These are phyloP conservation scores for Synergus itoensis DNA, from an alignment of 2,888 invertebrate species.

Conservation along the genomic window DNA sequence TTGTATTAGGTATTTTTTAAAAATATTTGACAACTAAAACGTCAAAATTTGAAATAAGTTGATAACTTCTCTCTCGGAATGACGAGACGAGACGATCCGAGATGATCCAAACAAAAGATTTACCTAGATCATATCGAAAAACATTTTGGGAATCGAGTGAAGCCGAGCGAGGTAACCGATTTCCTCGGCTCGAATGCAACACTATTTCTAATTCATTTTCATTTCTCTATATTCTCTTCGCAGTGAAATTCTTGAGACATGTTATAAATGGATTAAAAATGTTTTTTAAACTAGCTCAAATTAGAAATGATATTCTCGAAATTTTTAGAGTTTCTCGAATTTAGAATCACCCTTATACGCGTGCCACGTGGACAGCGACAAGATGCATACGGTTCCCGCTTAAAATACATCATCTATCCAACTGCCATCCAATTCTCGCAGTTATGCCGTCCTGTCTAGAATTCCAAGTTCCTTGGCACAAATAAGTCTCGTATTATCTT, in stretches of 20 bases:
- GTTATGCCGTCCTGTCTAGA: neutral
- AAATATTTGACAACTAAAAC: too few species aligned
- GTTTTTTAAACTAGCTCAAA: neutral
- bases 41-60: too few species aligned
- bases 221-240: too few species aligned
- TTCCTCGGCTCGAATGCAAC: too few species aligned
- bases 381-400: slow-evolving; percentile 44
- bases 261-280: neutral
- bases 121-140: too few species aligned
- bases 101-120: too few species aligned
- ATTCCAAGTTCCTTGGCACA: slow-evolving; percentile 22
- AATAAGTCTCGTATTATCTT: neutral
- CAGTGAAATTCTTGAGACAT: too few species aligned
- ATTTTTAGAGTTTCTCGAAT: slow-evolving; percentile 47
- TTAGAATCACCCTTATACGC: slow-evolving; percentile 34
- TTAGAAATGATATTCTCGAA: slow-evolving; percentile 4
- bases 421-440: slow-evolving; percentile 8
- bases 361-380: slow-evolving; percentile 46
- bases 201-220: neutral
- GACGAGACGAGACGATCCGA: too few species aligned
- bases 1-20: too few species aligned
- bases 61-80: too few species aligned
- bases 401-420: slow-evolving; percentile 48
- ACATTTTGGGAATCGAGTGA: too few species aligned
- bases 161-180: too few species aligned